Evolutionary conservation across 2,888 invertebrate species (phyloP), one percentile per base, ranked within the genome.

Genomic region (Pocota personata): DNA sequence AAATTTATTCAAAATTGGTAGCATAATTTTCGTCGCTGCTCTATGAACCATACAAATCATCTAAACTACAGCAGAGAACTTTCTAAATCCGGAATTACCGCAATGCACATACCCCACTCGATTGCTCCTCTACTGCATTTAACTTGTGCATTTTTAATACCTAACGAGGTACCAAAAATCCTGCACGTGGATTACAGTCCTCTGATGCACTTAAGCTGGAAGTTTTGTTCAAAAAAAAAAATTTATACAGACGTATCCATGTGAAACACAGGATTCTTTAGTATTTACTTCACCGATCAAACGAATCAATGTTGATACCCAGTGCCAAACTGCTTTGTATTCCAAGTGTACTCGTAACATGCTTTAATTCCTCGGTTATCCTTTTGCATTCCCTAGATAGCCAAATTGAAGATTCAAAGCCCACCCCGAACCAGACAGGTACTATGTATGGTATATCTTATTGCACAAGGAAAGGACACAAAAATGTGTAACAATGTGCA

Each of bases 101-200:
- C 83, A 83, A 55, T 67, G 77, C 82, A 82, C 46, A 24, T 24
- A 27, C 69, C 62, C 37, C 43, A 8, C 46, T 69, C 60, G 40
- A 30, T 21, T 40, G 27, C 27, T 50, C 4, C n/a, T 37, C 32
- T 48, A 10, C 27, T 69, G 79, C 67, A 83, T 79, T 79, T 69
- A 43, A 43, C 64, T 79, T 69, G 69, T 79, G 64, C 60, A 84
- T 84, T 84, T 84, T 84, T 80, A 84, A 84, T 75, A 69, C 67
- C 62, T 46, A 48, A 77, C 73, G 75, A 71, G 75, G 55, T 50
- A 37, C 37, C 16, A 27, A 75, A 75, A 71, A 46, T 69, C 50
- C 80, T 64, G 55, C 52, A 78, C 67, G 43, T 48, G 71, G 50
- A 62, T 77, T 72, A 66, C 66, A 52, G 19, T 35, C 6, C 24